phyloP scores from a whole-genome alignment of 1,140 invertebrate species.

The Mya arenaria region DNA sequence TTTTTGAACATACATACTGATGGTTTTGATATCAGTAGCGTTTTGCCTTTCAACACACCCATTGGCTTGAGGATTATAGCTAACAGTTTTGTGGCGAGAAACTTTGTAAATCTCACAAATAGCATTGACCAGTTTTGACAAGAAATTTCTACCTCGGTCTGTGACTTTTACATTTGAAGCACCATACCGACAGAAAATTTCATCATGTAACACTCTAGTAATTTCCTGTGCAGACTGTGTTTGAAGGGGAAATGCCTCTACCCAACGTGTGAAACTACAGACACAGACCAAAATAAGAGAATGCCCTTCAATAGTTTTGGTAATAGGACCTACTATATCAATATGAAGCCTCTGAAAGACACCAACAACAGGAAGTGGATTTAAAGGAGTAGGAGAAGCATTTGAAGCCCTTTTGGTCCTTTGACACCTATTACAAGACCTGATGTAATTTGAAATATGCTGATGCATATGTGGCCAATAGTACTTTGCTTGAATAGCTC shows the following conservation, averaged over 20 bases:
- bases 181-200: slow-evolving; percentile 61
- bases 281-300: slow-evolving; percentile 54
- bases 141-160: slow-evolving; percentile 61
- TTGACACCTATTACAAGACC: slow-evolving; percentile 49
- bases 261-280: slow-evolving; percentile 52
- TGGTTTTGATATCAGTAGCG: slow-evolving; percentile 14
- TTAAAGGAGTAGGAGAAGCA: neutral
- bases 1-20: slow-evolving; percentile 38
- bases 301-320: slow-evolving; percentile 35
- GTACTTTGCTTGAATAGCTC: slow-evolving; percentile 16
- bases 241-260: slow-evolving; percentile 45
- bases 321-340: slow-evolving; percentile 56
- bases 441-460: slow-evolving; percentile 22
- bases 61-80: slow-evolving; percentile 65
- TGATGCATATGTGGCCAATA: slow-evolving; percentile 46
- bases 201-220: slow-evolving; percentile 38
- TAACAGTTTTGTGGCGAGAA: slow-evolving; percentile 54
- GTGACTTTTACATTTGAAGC: slow-evolving; percentile 35
- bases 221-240: slow-evolving; percentile 38
- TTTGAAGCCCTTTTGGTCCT: neutral
- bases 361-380: slow-evolving; percentile 37
- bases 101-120: slow-evolving; percentile 63
- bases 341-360: slow-evolving; percentile 50
- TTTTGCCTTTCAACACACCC: slow-evolving; percentile 52
- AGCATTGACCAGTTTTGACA: slow-evolving; percentile 58